Evolutionary conservation across 2,888 invertebrate species (phyloP).

Genomic region (Adineta ricciae): DNA sequence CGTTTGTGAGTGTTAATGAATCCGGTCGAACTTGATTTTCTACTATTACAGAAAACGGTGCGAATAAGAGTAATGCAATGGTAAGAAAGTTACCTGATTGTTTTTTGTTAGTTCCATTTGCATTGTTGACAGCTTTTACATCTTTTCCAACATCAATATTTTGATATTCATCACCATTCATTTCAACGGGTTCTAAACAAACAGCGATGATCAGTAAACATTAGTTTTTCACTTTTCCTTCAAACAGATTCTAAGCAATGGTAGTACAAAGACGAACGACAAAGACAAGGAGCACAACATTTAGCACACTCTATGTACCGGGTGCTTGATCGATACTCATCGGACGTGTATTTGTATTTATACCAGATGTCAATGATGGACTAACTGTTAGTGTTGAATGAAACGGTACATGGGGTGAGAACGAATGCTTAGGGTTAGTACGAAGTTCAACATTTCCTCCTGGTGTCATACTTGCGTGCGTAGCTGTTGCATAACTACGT

Average conservation of each 20-base stretch:
- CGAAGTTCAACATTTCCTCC: neutral
- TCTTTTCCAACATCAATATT: neutral
- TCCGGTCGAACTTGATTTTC: neutral
- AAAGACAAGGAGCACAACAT: neutral
- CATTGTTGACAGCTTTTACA: neutral
- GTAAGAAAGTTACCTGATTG: neutral
- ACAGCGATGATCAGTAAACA: too few species aligned
- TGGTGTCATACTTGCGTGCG: neutral
- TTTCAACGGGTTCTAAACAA: neutral
- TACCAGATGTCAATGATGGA: neutral
- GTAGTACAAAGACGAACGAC: neutral
- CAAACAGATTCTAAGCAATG: neutral
- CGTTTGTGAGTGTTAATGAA: neutral
- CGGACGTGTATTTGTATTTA: neutral
- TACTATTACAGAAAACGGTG: neutral
- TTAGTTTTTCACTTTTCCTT: neutral
- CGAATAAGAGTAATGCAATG: neutral
- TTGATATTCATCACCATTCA: neutral
- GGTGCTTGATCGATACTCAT: neutral
- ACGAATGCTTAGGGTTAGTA: slow-evolving; percentile 8
- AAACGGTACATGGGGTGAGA: neutral
- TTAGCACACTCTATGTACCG: neutral
- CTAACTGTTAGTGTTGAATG: neutral
- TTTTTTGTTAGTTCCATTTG: neutral
- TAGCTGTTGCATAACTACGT: slow-evolving; percentile 11